These are phyloP conservation scores for Lichenostomus cassidix DNA, from an alignment of 2,113 vertebrate genomes.

Conservation along the genomic window DNA sequence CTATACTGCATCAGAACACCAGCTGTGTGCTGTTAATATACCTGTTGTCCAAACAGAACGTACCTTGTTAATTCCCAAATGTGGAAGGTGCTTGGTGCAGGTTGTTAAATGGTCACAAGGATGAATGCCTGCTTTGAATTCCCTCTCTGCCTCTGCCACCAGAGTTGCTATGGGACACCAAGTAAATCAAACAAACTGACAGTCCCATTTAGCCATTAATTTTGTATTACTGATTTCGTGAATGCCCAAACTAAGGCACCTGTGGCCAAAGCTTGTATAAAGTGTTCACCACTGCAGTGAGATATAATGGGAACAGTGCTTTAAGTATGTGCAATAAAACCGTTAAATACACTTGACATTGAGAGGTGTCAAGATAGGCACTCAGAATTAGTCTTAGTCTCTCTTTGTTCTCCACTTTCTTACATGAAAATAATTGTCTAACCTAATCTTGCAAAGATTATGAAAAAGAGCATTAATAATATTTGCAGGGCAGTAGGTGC, in stretches of 20 bases:
- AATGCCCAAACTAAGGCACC: neutral
- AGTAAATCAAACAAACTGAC: neutral
- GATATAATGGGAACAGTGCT: neutral
- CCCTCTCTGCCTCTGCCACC: neutral
- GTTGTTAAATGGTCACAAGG: neutral
- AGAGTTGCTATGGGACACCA: neutral
- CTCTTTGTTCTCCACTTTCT: neutral
- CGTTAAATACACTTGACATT: neutral
- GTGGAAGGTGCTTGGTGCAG: neutral
- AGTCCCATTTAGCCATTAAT: constrained; percentile 2
- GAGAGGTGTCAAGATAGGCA: neutral
- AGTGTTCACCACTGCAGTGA: neutral
- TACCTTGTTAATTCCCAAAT: neutral
- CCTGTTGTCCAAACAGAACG: neutral
- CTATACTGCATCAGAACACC: neutral
- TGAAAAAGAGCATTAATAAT: neutral
- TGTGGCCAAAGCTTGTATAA: neutral
- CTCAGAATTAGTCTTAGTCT: neutral
- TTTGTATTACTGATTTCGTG: neutral
- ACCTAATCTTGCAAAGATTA: neutral
- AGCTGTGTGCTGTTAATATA: neutral
- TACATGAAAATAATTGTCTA: neutral
- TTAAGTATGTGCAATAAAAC: neutral
- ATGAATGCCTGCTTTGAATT: neutral
- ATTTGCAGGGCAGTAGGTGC: neutral